Evolutionary conservation across 2,797 vertebrate species (phyloP).

Genomic region (Staurois parvus): DNA sequence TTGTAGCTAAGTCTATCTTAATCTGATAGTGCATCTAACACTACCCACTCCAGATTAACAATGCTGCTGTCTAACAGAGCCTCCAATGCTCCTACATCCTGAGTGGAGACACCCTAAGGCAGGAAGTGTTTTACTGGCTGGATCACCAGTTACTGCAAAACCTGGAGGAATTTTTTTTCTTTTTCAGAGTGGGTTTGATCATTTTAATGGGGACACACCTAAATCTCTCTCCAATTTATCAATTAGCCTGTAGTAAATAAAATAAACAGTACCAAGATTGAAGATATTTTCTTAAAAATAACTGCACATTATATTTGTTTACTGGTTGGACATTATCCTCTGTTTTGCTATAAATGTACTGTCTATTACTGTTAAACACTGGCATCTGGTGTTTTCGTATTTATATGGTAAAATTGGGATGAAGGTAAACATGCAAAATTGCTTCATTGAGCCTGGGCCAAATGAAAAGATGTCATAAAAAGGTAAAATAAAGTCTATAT

Average conservation of each 20-base stretch:
- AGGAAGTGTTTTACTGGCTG: too few species aligned
- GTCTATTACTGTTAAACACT: neutral
- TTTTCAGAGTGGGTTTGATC: neutral
- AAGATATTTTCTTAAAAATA: neutral
- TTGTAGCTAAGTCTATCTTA: too few species aligned
- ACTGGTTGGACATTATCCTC: neutral
- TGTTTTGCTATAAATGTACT: constrained; percentile 1
- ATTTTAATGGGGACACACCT: neutral
- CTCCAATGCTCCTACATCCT: too few species aligned
- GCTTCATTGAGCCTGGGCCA: neutral
- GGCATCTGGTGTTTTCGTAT: neutral
- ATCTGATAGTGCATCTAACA: too few species aligned
- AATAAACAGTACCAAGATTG: too few species aligned
- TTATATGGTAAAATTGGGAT: neutral
- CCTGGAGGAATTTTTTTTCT: too few species aligned
- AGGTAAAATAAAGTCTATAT: constrained; percentile 36
- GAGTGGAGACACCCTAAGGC: too few species aligned
- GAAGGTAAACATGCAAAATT: neutral
- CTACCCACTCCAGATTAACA: too few species aligned
- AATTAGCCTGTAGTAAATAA: neutral
- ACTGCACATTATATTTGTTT: constrained; percentile 3
- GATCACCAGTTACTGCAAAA: neutral
- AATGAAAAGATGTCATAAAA: neutral
- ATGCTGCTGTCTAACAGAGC: too few species aligned
- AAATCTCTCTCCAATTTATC: neutral